Evolutionary conservation across 2,113 vertebrate genomes (phyloP), one percentile per base, ranked within the genome.

Genomic region (Heterochromis multidens): DNA sequence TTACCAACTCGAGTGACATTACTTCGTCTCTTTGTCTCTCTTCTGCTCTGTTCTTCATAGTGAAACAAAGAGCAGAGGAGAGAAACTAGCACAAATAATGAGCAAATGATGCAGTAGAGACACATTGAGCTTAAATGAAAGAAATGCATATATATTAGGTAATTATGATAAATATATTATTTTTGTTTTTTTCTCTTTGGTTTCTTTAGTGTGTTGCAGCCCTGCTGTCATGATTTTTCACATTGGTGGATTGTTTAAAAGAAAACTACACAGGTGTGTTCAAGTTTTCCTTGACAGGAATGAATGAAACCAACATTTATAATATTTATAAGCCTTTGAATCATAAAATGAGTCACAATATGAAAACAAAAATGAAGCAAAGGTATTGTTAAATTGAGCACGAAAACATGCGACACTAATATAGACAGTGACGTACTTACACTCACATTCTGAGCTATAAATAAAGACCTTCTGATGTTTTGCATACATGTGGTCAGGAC

Each of bases 111-210:
- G 43, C 3, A 72, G 43, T 11, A 0, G 25, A 72, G 25, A 31
- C 25, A 7, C 29, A 72, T 17, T 31, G 43, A 31, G 43, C 16
- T 52, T 31, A 72, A 72, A 72, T 72, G 43, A 67, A 43, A 17
- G 37, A 27, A 67, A 46, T 37, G 8, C 35, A 37, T 8, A 40
- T 25, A 16, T 25, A 52, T 52, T 72, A 0, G 67, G 4, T 72
- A 25, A 49, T 12, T 49, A 49, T 0, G 0, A 19, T 72, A 43
- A 49, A 49, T 29, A 72, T 49, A 40, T 17, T 40, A 72, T 21
- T 72, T 6, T 46, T 43, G n/a, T 14, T 1, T 43, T 43, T 49
- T 17, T 6, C 14, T 17, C 46, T 49, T 7, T 52, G 67, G 25
- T 13, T 49, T 3, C 23, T 46, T 70, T 70, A 49, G 46, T 70